A percentile compares a stretch with the other conserved stretches of the same genome.
phyloP scores from a whole-genome alignment of 2,797 vertebrate genomes.

The Pantherophis vulpinus region DNA sequence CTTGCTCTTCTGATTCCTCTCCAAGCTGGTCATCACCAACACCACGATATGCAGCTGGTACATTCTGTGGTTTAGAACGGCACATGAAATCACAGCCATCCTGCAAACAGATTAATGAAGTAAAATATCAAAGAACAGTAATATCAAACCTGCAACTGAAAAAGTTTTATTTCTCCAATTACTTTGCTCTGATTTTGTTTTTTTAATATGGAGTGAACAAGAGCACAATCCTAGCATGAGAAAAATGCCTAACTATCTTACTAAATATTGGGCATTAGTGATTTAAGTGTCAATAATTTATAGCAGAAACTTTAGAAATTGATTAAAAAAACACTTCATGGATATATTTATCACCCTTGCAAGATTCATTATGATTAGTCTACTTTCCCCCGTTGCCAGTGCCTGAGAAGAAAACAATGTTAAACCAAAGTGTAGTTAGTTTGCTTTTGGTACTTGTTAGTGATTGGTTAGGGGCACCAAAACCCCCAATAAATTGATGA shows the following conservation, averaged over 20 bases:
- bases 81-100: conserved; percentile 97
- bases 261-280: background rate
- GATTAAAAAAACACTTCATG: background rate
- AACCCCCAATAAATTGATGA: background rate
- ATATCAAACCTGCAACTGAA: background rate
- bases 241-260: background rate
- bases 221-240: too few relatives aligned
- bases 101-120: conserved; percentile 67
- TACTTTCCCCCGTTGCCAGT: background rate
- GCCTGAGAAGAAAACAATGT: background rate
- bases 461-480: background rate
- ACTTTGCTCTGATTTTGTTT: background rate
- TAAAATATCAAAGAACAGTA: background rate
- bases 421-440: background rate
- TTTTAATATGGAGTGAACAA: background rate
- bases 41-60: conserved; percentile 81
- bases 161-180: background rate
- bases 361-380: background rate
- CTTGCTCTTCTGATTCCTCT: conserved; percentile 91
- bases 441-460: background rate
- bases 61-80: conserved; percentile 81
- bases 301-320: background rate
- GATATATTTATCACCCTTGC: background rate
- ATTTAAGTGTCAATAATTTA: background rate
- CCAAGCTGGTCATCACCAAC: conserved; percentile 82